Evolutionary conservation across 1,140 invertebrate genomes (phyloP).

Genomic region (Achroia grisella): DNA sequence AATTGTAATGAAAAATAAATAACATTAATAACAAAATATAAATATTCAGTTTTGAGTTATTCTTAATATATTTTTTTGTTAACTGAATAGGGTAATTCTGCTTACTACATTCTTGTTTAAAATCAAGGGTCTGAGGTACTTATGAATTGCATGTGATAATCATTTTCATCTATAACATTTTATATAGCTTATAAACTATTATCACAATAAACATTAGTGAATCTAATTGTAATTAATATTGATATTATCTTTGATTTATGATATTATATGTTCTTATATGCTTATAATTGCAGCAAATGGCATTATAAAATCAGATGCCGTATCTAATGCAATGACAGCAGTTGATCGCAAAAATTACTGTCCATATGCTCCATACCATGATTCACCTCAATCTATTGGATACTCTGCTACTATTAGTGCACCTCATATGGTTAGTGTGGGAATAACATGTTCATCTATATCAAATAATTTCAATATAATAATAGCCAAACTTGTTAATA

Average conservation of each 20-base stretch:
- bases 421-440: conserved; percentile 92
- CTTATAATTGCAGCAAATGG: conserved; percentile 81
- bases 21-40: too few species aligned
- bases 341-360: conserved; percentile 91
- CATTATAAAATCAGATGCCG: conserved; percentile 86
- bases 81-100: too few species aligned
- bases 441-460: neutral
- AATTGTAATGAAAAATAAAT: too few species aligned
- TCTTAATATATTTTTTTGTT: too few species aligned
- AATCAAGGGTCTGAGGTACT: too few species aligned
- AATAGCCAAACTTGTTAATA: neutral
- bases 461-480: neutral
- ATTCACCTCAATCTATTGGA: conserved; percentile 92
- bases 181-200: neutral
- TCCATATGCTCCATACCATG: conserved; percentile 86
- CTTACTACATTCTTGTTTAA: too few species aligned
- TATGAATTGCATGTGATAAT: too few species aligned
- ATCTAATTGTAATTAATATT: too few species aligned
- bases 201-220: neutral
- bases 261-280: too few species aligned
- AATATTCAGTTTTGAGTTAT: too few species aligned
- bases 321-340: conserved; percentile 87
- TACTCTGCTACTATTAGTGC: conserved; percentile 97
- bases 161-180: too few species aligned
- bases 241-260: too few species aligned